Evolutionary conservation across 2,113 vertebrate genomes (phyloP).

Genomic region (Numenius arquata): DNA sequence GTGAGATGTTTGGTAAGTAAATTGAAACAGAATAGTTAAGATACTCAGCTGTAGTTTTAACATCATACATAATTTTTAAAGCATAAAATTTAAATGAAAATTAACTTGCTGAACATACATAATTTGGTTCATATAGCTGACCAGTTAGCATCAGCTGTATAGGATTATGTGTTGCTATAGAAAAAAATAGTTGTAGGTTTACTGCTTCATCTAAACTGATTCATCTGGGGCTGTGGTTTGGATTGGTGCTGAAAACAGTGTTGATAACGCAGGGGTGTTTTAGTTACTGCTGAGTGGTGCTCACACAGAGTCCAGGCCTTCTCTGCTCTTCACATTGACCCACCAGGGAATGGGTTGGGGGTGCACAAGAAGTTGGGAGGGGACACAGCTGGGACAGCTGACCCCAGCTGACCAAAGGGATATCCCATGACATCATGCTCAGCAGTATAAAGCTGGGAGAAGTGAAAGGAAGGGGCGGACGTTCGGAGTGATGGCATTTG

Average conservation of each 20-base stretch:
- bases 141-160: neutral
- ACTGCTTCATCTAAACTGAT: neutral
- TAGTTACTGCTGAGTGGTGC: neutral
- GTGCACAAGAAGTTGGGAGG: neutral
- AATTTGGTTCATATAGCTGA: neutral
- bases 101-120: neutral
- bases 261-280: neutral
- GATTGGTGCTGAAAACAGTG: neutral
- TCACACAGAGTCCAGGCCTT: neutral
- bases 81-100: neutral
- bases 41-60: neutral
- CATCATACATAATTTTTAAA: neutral
- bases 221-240: neutral
- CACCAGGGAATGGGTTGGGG: neutral
- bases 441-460: neutral
- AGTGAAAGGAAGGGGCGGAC: neutral
- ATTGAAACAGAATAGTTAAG: neutral
- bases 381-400: neutral
- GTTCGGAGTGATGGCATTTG: fast-evolving
- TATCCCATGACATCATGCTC: fast-evolving
- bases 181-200: neutral
- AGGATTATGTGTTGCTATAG: neutral
- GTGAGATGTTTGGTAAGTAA: neutral
- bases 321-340: neutral
- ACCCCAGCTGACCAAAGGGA: neutral